These are phyloP conservation scores for Drosophila navojoa DNA, from an alignment of 1,140 invertebrate species.

Conservation along the genomic window DNA sequence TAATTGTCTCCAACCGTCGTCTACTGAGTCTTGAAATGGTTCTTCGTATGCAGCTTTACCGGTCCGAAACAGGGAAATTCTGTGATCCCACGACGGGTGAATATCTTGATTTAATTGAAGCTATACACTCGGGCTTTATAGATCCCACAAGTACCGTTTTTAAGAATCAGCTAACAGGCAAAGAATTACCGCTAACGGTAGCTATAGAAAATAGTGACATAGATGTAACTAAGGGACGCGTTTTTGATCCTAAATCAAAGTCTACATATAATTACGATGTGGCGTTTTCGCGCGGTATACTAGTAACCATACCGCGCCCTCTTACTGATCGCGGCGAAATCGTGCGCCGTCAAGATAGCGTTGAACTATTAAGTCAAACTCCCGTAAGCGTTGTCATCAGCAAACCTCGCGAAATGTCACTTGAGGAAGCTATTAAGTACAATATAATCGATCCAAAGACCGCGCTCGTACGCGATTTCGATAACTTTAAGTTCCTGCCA, in stretches of 20 bases:
- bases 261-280: conserved; percentile 89
- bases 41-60: conserved; percentile 90
- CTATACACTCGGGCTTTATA: conserved; percentile 89
- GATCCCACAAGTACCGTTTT: conserved; percentile 91
- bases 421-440: conserved; percentile 91
- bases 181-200: conserved; percentile 88
- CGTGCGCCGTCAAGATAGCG: conserved; percentile 85
- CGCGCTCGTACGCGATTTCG: conserved; percentile 91
- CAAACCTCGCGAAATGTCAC: conserved; percentile 87
- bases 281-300: conserved; percentile 89
- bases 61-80: conserved; percentile 91
- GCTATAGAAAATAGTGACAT: conserved; percentile 93
- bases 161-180: conserved; percentile 90
- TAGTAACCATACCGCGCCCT: conserved; percentile 90
- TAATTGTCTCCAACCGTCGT: conserved; percentile 90
- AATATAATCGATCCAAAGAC: conserved; percentile 91
- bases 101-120: conserved; percentile 88
- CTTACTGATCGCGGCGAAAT: conserved; percentile 86
- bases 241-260: conserved; percentile 91
- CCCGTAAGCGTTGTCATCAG: conserved; percentile 84
- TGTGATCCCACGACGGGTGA: conserved; percentile 90
- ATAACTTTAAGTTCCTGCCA: conserved; percentile 89
- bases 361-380: conserved; percentile 80
- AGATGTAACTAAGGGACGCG: conserved; percentile 89
- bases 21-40: conserved; percentile 91